These are phyloP conservation scores for Siphamia tubifer DNA, from an alignment of 2,113 vertebrate genomes.

Conservation along the genomic window DNA sequence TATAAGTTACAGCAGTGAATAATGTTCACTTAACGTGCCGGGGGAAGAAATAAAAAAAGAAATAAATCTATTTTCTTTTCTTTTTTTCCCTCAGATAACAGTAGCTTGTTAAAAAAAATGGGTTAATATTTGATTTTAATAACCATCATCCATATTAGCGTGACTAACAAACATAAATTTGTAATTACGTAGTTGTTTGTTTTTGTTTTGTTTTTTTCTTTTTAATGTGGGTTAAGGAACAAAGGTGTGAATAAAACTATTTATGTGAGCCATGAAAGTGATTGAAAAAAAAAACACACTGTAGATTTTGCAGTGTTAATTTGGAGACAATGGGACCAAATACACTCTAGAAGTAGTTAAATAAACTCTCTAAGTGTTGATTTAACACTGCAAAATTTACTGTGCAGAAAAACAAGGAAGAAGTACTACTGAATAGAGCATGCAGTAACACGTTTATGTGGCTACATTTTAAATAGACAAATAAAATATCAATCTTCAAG, in stretches of 20 bases:
- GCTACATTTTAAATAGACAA: conserved; percentile 43
- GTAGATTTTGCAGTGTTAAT: no score
- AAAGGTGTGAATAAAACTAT: not conserved
- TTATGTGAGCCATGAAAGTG: not conserved
- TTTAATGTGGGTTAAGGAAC: not conserved
- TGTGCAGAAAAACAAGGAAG: conserved; percentile 1
- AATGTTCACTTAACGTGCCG: no score
- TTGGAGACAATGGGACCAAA: no score
- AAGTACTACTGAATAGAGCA: conserved; percentile 40
- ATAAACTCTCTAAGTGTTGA: no score
- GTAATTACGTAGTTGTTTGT: conserved; percentile 9
- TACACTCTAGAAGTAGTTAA: no score
- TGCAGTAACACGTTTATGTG: conserved; percentile 43
- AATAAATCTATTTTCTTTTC: no score
- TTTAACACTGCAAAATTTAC: no score
- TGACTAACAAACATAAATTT: conserved; percentile 1
- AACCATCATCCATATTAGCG: conserved; percentile 10
- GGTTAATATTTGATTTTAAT: not conserved
- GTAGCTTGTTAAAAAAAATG: conserved; percentile 15
- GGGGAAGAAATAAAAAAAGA: no score
- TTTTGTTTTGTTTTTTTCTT: no score
- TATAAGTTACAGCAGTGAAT: not conserved
- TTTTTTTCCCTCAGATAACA: no score
- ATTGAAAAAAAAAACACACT: no score
- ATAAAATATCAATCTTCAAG: not conserved